phyloP scores from a whole-genome alignment of 2,797 vertebrate species.

The Coracias cyanogaster region DNA sequence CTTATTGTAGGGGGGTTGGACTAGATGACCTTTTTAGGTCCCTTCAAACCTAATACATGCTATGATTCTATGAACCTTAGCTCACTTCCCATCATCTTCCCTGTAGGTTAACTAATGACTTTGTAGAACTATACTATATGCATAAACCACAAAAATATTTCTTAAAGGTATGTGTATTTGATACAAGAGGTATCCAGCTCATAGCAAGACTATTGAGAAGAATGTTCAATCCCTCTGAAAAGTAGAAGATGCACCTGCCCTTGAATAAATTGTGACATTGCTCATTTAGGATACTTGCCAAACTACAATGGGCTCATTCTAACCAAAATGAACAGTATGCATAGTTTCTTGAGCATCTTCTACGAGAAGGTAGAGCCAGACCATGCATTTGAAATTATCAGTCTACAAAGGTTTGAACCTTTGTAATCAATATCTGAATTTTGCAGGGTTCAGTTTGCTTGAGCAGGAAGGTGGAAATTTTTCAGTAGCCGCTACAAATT shows the following conservation, averaged over 20 bases:
- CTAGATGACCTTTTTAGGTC: too few species aligned
- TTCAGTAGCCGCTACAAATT: neutral
- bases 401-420: neutral
- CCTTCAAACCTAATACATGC: too few species aligned
- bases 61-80: neutral
- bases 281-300: neutral
- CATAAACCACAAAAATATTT: neutral
- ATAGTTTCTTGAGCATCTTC: neutral
- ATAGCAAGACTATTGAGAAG: neutral
- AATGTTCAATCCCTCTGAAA: neutral
- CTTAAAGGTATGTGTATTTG: neutral
- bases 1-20: too few species aligned
- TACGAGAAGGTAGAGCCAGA: neutral
- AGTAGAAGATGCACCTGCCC: neutral
- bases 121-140: neutral
- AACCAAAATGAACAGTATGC: neutral
- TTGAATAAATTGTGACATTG: neutral
- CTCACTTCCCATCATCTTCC: neutral
- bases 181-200: neutral
- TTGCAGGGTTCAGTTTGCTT: neutral
- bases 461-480: constrained; percentile 2
- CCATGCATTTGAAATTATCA: neutral
- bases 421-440: neutral
- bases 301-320: neutral
- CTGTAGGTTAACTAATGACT: neutral